Evolutionary conservation across 2,113 vertebrate genomes (phyloP).

Genomic region (Anser cygnoides): DNA sequence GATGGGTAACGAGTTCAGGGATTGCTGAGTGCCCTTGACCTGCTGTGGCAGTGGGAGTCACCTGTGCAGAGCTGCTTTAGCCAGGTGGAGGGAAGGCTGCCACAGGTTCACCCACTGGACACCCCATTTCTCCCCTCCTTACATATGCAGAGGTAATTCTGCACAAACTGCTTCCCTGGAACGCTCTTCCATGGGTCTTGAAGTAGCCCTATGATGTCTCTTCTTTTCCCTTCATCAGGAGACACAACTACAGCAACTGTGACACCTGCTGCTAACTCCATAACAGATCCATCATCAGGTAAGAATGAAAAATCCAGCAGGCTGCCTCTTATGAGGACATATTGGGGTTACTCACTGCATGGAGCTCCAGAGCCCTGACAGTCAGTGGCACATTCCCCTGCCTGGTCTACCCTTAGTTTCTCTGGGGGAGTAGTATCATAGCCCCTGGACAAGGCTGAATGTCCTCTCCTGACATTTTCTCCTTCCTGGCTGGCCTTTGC

Average conservation of each 20-base stretch:
- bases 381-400: rapidly evolving
- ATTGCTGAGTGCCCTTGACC: too few relatives aligned
- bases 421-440: not conserved
- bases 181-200: too few relatives aligned
- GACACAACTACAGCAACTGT: rapidly evolving
- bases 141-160: too few relatives aligned
- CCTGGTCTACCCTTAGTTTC: rapidly evolving
- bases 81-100: not conserved
- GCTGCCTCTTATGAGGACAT: rapidly evolving
- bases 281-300: not conserved
- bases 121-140: too few relatives aligned
- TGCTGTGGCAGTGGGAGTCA: too few relatives aligned
- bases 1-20: too few relatives aligned
- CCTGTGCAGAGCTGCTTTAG: too few relatives aligned
- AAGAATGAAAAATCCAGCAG: not conserved
- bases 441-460: too few relatives aligned
- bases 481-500: too few relatives aligned
- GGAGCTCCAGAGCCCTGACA: not conserved
- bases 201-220: not conserved
- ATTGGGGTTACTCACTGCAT: rapidly evolving
- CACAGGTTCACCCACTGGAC: not conserved
- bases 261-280: too few relatives aligned
- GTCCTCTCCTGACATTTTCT: too few relatives aligned
- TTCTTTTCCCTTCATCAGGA: not conserved
- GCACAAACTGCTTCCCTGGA: too few relatives aligned